These are phyloP conservation scores for Calliopum simillimum DNA, from an alignment of 2,888 invertebrate genomes.

Conservation along the genomic window DNA sequence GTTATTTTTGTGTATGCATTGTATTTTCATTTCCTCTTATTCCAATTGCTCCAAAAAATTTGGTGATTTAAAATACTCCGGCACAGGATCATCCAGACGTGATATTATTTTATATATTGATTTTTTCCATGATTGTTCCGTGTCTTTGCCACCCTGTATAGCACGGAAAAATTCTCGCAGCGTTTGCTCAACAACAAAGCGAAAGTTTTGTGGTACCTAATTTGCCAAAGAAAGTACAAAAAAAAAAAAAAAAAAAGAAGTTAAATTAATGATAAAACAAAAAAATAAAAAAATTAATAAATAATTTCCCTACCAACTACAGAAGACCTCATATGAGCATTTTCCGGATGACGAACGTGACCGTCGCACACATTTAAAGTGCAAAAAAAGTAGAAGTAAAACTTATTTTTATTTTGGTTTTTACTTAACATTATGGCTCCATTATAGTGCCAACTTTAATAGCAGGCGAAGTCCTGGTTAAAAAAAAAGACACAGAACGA, in stretches of 20 bases:
- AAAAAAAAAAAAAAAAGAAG: conserved; percentile 28
- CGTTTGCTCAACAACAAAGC: conserved; percentile 97
- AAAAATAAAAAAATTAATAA: not conserved
- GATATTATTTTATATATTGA: conserved; percentile 99
- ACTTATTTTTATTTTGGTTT: no score
- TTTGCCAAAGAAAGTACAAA: conserved; percentile 34
- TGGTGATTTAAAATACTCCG: conserved; percentile 99
- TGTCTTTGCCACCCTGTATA: conserved; percentile 95
- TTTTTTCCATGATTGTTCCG: conserved; percentile 99
- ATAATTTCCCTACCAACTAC: not conserved
- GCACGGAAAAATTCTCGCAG: conserved; percentile 99
- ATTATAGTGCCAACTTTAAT: no score
- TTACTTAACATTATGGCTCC: no score
- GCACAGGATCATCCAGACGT: conserved; percentile 97
- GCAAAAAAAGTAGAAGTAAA: no score
- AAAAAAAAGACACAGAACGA: no score
- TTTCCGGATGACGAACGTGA: no score
- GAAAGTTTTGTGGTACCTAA: conserved; percentile 97
- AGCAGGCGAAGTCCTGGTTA: no score
- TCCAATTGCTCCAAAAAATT: conserved; percentile 99
- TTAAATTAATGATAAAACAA: conserved; percentile 18
- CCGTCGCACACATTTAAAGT: no score
- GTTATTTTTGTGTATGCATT: conserved; percentile 40
- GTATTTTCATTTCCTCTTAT: conserved; percentile 67
- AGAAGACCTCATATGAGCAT: no score